Base-by-base conservation (phyloP, 2,797 vertebrate genomes). In the Chiroxiphia lanceolata region DNA sequence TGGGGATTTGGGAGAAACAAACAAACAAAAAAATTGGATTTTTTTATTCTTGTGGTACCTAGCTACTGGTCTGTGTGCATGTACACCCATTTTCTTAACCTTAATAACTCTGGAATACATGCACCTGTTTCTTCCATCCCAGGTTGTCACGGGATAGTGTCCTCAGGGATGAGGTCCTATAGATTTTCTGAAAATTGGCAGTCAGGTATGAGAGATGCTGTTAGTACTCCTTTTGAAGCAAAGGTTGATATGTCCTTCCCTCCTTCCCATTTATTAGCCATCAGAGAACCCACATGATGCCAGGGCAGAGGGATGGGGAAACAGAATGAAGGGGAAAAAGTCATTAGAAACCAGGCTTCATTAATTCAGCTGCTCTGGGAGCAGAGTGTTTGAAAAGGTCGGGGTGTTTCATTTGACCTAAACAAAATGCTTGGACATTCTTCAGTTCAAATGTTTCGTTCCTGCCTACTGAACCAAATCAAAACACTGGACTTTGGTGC, bases 341-440 rank as follows among this genome's bases (percentile, higher is more conserved):
- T 65, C 56, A 44, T 94, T 95, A 95, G 81, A 90, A 93, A 90
- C 17, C 34, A 92, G 63, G 83, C 81, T 93, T 90, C 92, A 87
- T 96, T 95, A 95, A 92, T 89, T 90, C 87, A 84, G 59, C 81
- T 84, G 81, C 81, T 87, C 0, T 0, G 75, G 47, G 47, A 93
- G 45, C 53, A 65, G 64, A 0, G 0, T 63, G 60, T 83, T 90
- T 81, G 64, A 89, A 85, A 94, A 95, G 92, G 81, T 93, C 1
- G 6, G 72, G 74, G 40, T 79, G 81, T 95, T 97, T 95, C 77
- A 31, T 93, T 92, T 81, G 86, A 89, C 93, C 83, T 82, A 76
- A 94, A 93, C 87, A 91, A 93, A 95, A 87, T 70, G 44, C 90
- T 87, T 68, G 42, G 56, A 47, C 57, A 36, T 89, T 87, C 53